A percentile compares a stretch with the other conserved stretches of the same genome.
phyloP scores from a whole-genome alignment of 2,797 vertebrate species.

The Artibeus lituratus region DNA sequence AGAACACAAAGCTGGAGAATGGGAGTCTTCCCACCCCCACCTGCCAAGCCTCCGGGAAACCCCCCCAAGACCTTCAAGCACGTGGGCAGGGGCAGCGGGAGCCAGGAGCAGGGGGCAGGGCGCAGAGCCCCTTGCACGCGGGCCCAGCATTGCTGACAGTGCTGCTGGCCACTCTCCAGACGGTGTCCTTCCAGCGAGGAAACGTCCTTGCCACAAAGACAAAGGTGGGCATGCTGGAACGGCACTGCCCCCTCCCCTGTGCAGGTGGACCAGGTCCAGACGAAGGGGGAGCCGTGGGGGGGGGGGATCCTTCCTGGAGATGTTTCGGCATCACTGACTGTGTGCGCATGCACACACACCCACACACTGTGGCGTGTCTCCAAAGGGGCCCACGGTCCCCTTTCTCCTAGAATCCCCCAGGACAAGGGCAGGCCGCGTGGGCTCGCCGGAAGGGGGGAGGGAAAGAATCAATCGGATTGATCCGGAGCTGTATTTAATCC shows the following conservation, averaged over 20 bases:
- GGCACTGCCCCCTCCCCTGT: slow-evolving; percentile 78
- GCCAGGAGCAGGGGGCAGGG: background rate
- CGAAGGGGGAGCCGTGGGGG: accelerated
- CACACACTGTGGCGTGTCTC: background rate
- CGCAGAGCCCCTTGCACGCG: no score
- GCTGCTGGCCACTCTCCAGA: slow-evolving; percentile 64
- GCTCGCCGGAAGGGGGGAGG: background rate
- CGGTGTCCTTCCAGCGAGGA: slow-evolving; percentile 69
- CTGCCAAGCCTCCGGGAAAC: background rate
- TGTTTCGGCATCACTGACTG: background rate
- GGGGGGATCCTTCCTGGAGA: background rate
- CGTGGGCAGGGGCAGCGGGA: background rate
- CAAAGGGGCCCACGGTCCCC: background rate
- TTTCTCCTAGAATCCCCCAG: background rate
- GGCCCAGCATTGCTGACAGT: no score
- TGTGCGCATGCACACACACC: no score
- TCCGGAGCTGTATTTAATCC: slow-evolving; percentile 24
- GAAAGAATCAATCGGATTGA: slow-evolving; percentile 29
- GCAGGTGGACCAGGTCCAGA: background rate
- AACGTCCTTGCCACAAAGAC: slow-evolving; percentile 71
- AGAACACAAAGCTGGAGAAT: background rate
- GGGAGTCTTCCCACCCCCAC: background rate
- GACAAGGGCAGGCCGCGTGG: background rate
- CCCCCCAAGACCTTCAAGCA: background rate
- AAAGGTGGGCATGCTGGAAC: slow-evolving; percentile 89